phyloP scores from a whole-genome alignment of 53 echinoderm and acorn worm species.

The Paracentrotus lividus region DNA sequence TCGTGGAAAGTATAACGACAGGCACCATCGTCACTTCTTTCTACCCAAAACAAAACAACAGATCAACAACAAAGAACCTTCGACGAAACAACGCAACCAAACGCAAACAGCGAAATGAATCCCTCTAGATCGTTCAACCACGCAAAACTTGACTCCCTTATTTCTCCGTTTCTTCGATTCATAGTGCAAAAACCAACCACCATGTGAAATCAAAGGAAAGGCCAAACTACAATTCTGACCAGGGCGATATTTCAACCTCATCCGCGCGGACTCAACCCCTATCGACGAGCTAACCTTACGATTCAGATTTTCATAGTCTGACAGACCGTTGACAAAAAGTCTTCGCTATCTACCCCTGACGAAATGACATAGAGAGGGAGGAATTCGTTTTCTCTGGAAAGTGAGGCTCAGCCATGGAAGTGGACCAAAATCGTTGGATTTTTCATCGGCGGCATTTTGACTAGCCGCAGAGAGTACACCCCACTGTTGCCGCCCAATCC shows the following conservation, averaged over 20 bases:
- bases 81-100: neutral
- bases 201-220: slow-evolving; percentile 61
- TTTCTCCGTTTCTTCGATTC: slow-evolving; percentile 58
- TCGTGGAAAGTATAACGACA: slow-evolving; percentile 83
- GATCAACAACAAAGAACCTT: slow-evolving; percentile 9
- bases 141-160: slow-evolving; percentile 48
- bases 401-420: neutral
- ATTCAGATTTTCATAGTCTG: slow-evolving; percentile 54
- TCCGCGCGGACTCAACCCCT: slow-evolving; percentile 15
- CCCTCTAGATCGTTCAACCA: slow-evolving; percentile 18
- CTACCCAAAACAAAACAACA: slow-evolving; percentile 71
- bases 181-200: slow-evolving; percentile 31
- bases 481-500: slow-evolving; percentile 61
- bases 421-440: slow-evolving; percentile 37
- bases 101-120: slow-evolving; percentile 52
- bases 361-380: slow-evolving; percentile 57
- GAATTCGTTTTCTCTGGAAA: slow-evolving; percentile 20
- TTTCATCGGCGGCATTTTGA: slow-evolving; percentile 62
- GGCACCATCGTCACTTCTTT: slow-evolving; percentile 83
- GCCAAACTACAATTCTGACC: slow-evolving; percentile 46
- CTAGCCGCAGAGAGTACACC: neutral
- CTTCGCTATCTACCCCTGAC: slow-evolving; percentile 60
- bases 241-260: slow-evolving; percentile 37
- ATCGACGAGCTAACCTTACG: slow-evolving; percentile 30
- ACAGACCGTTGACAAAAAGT: neutral